A percentile compares a stretch with the other conserved stretches of the same genome.
Conservation (phyloP, 2,113 vertebrate genomes). For the Brachyhypopomus gauderio region DNA sequence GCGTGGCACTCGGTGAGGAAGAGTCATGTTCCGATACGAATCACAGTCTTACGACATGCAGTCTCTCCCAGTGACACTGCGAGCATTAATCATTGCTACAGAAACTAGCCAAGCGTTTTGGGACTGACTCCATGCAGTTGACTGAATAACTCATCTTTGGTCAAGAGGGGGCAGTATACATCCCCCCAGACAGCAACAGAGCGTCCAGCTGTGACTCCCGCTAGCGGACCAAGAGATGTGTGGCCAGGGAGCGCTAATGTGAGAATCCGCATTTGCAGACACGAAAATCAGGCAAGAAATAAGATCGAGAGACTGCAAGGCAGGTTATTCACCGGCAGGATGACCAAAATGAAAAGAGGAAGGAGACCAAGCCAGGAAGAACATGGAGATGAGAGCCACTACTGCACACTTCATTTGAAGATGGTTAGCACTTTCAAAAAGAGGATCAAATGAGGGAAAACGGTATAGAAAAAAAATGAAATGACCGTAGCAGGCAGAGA, state of each 20-base stretch:
- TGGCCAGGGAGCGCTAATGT: slow-evolving; percentile 31
- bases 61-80: neutral
- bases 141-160: neutral
- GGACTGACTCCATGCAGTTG: neutral
- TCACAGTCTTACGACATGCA: neutral
- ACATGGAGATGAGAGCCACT: slow-evolving; percentile 52
- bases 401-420: slow-evolving; percentile 28
- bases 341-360: slow-evolving; percentile 27
- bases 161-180: slow-evolving; percentile 52
- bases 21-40: too few species aligned
- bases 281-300: slow-evolving; percentile 45
- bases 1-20: too few species aligned
- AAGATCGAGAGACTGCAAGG: slow-evolving; percentile 36
- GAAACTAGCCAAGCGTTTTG: neutral
- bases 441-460: slow-evolving; percentile 27
- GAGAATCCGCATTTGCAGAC: slow-evolving; percentile 53
- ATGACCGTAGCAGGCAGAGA: slow-evolving; percentile 67
- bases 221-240: slow-evolving; percentile 13
- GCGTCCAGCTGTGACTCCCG: neutral
- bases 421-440: slow-evolving; percentile 46
- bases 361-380: slow-evolving; percentile 41
- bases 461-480: slow-evolving; percentile 44
- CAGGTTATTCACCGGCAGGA: slow-evolving; percentile 38
- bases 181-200: neutral
- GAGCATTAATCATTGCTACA: neutral